A percentile compares a stretch with the other conserved stretches of the same genome.
Evolutionary conservation across 1,140 invertebrate genomes (phyloP).

Genomic region (Oscheius sp.): DNA sequence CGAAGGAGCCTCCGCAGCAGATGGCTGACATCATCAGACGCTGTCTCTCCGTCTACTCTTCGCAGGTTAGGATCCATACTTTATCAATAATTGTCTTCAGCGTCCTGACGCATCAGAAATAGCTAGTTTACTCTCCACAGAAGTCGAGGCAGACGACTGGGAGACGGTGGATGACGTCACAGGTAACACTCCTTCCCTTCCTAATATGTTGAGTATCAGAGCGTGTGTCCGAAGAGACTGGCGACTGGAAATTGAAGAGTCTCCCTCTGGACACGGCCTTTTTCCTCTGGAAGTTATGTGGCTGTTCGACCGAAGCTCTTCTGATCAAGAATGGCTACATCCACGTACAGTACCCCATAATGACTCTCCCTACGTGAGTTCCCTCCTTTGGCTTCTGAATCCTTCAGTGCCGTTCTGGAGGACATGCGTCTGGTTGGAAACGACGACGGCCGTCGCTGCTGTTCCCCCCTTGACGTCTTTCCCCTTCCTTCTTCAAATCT

Average conservation of each 20-base stretch:
- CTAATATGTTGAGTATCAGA: too few relatives aligned
- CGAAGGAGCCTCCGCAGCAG: not conserved
- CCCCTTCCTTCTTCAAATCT: not conserved
- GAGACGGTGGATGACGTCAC: too few relatives aligned
- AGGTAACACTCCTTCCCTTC: too few relatives aligned
- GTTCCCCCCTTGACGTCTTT: slow-evolving; percentile 63
- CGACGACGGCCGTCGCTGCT: slow-evolving; percentile 62
- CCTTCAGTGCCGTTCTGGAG: slow-evolving; percentile 59
- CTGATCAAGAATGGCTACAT: slow-evolving; percentile 79
- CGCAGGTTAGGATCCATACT: not conserved
- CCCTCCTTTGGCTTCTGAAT: not conserved
- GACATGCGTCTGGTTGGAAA: slow-evolving; percentile 50
- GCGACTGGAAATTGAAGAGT: not conserved
- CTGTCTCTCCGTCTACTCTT: not conserved
- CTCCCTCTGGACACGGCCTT: slow-evolving; percentile 64
- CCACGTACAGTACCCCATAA: slow-evolving; percentile 22
- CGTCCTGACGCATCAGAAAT: too few relatives aligned
- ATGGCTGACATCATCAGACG: not conserved
- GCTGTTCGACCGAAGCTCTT: slow-evolving; percentile 84
- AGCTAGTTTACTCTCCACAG: too few relatives aligned
- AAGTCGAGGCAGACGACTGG: too few relatives aligned
- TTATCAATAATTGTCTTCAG: too few relatives aligned
- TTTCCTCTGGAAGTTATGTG: slow-evolving; percentile 89
- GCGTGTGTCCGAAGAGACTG: too few relatives aligned
- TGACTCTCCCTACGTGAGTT: slow-evolving; percentile 2